A percentile compares a stretch with the other conserved stretches of the same genome.
phyloP scores from a whole-genome alignment of 1,140 invertebrate genomes.

The Drosophila tani region DNA sequence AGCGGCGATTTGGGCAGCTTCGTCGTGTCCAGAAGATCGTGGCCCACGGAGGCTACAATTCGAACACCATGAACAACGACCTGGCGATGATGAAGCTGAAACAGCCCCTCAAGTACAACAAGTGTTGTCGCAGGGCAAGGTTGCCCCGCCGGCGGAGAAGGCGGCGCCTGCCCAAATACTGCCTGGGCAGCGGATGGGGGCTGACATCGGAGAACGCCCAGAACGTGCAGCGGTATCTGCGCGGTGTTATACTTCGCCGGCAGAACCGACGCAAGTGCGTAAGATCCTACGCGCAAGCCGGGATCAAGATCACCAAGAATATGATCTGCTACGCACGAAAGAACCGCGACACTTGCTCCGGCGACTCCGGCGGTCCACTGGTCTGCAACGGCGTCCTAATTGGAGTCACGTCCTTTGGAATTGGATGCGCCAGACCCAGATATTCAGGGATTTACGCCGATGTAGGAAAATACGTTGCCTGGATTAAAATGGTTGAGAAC shows the following conservation, averaged over 20 bases:
- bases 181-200: conserved; percentile 64
- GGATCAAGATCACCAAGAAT: conserved; percentile 41
- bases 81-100: conserved; percentile 56
- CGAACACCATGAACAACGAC: conserved; percentile 57
- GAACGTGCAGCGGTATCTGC: conserved; percentile 45
- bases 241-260: conserved; percentile 23
- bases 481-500: conserved; percentile 29
- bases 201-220: conserved; percentile 27
- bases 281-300: conserved; percentile 14
- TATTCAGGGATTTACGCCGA: conserved; percentile 57
- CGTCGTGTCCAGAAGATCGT: conserved; percentile 35
- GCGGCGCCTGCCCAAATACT: conserved; percentile 27
- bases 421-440: conserved; percentile 46
- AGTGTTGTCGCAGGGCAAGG: conserved; percentile 20
- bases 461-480: conserved; percentile 8
- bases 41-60: conserved; percentile 33
- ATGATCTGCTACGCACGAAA: conserved; percentile 54
- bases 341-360: conserved; percentile 66
- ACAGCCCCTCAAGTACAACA: conserved; percentile 25
- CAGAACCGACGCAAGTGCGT: conserved; percentile 11
- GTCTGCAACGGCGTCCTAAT: conserved; percentile 13
- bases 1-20: conserved; percentile 53
- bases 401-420: conserved; percentile 64
- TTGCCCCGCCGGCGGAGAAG: conserved; percentile 14
- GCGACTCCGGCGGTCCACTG: conserved; percentile 64